Evolutionary conservation across 2,797 vertebrate species (phyloP), one percentile per base, ranked within the genome.

Genomic region (Novumbra hubbsi): DNA sequence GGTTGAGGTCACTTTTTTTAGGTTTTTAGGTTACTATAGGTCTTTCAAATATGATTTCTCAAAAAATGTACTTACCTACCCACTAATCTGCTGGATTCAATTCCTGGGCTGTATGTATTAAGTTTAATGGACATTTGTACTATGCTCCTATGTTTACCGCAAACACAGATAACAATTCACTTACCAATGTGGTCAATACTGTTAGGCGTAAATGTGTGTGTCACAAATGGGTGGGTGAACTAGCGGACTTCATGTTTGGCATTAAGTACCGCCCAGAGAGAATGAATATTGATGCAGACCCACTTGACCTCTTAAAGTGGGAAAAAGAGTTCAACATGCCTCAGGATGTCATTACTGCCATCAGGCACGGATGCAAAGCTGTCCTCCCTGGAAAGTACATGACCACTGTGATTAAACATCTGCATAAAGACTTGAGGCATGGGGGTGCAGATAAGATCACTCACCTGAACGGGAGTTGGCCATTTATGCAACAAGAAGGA

Each of bases 11-110:
- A n/a, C 30, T 82, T 49, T 57, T 49, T 57, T 80, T 6, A 70
- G 78, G n/a, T 80, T 78, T 68, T 65, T 80, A 17, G 57, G 73
- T 17, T 80, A 80, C 41, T 82, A 75, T 28, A 24, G 70, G 7
- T 70, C 70, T 3, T 74, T 79, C 14, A 74, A 74, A 21, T 68
- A 77, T 64, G 74, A 78, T 41, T 78, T 78, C 45, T 80, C 69
- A 9, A 17, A 38, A 41, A 24, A 68, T 1, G 66, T 55, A 24
- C 76, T 16, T 27, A 3, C 9, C 21, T 17, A 28, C 14, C 17
- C 64, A 68, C 50, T 30, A 57, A 5, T 2, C 6, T 52, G 69
- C 67, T 0, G 15, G 48, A 63, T 63, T 21, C 66, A 34, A 24
- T n/a, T 57, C 52, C 7, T 57, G 52, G 52, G 8, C 52, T 57